These are phyloP conservation scores for Hydropsyche betteni DNA, from an alignment of 2,888 invertebrate species.

Conservation along the genomic window DNA sequence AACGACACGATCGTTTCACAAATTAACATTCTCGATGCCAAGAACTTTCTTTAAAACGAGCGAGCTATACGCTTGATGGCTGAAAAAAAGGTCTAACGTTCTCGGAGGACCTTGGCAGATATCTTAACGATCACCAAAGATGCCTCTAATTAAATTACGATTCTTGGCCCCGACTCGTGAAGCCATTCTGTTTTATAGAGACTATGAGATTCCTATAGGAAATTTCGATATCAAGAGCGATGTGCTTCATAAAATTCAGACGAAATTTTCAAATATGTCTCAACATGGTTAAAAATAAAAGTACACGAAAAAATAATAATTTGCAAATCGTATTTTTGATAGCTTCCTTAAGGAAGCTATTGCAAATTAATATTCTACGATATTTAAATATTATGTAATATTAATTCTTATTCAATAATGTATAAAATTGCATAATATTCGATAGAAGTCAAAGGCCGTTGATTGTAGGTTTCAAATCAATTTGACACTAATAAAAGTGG, in stretches of 20 bases:
- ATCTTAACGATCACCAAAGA: conserved; percentile 39
- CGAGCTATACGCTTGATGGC: conserved; percentile 10
- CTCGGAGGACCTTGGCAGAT: conserved; percentile 27
- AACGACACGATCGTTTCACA: conserved; percentile 14
- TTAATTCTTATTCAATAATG: no score
- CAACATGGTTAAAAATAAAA: no score
- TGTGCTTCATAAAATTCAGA: background rate
- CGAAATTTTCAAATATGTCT: no score
- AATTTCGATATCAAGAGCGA: background rate
- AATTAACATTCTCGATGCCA: conserved; percentile 33
- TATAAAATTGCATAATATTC: no score
- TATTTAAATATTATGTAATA: no score
- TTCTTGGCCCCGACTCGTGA: conserved; percentile 35
- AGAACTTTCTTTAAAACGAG: conserved; percentile 3
- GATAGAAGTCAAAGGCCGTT: no score
- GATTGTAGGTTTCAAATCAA: no score
- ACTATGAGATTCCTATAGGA: background rate
- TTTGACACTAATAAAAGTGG: no score
- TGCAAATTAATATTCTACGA: no score
- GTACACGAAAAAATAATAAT: no score
- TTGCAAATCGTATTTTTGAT: no score
- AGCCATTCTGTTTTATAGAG: conserved; percentile 22
- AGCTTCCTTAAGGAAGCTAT: no score
- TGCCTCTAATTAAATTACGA: conserved; percentile 41
- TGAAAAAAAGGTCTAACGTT: conserved; percentile 11